A percentile compares a stretch with the other conserved stretches of the same genome.
phyloP scores from a whole-genome alignment of 2,888 invertebrate genomes.

The Erynnis tages region DNA sequence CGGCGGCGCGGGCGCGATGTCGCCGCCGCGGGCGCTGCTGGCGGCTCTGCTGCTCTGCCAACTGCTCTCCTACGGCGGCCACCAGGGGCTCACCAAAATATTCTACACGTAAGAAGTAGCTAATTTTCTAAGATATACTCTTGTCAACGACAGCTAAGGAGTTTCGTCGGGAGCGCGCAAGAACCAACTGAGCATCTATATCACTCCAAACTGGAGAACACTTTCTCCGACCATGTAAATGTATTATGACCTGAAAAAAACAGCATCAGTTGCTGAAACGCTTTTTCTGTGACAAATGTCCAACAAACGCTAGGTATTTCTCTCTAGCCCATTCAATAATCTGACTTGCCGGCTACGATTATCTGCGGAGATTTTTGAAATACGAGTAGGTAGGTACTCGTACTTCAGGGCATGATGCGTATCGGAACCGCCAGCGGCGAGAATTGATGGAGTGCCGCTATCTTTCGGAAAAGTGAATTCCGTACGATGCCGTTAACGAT shows the following conservation, averaged over 20 bases:
- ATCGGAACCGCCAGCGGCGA: slow-evolving; percentile 18
- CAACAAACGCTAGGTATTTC: neutral
- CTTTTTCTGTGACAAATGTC: slow-evolving; percentile 2
- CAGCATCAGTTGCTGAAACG: too few relatives aligned
- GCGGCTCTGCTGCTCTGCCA: slow-evolving; percentile 73
- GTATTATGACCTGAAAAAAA: too few relatives aligned
- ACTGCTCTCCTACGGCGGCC: slow-evolving; percentile 77
- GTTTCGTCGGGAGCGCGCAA: too few relatives aligned
- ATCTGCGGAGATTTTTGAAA: slow-evolving; percentile 20
- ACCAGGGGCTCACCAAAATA: slow-evolving; percentile 80
- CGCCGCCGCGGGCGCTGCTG: slow-evolving; percentile 78
- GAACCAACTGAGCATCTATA: too few relatives aligned
- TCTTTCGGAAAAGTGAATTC: slow-evolving; percentile 25
- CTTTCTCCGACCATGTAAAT: too few relatives aligned
- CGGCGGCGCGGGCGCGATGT: slow-evolving; percentile 71
- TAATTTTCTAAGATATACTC: too few relatives aligned
- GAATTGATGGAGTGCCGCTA: slow-evolving; percentile 18
- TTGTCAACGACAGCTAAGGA: too few relatives aligned
- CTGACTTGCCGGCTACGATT: slow-evolving; percentile 10
- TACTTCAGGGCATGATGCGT: slow-evolving; percentile 9
- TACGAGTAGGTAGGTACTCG: too few relatives aligned
- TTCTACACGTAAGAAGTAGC: slow-evolving; percentile 75
- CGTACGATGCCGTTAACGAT: slow-evolving; percentile 1
- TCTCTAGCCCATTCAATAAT: slow-evolving; percentile 6
- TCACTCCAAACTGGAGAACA: too few relatives aligned